Conservation (phyloP, 2,888 invertebrate species). For the Podotricha telesiphe region DNA sequence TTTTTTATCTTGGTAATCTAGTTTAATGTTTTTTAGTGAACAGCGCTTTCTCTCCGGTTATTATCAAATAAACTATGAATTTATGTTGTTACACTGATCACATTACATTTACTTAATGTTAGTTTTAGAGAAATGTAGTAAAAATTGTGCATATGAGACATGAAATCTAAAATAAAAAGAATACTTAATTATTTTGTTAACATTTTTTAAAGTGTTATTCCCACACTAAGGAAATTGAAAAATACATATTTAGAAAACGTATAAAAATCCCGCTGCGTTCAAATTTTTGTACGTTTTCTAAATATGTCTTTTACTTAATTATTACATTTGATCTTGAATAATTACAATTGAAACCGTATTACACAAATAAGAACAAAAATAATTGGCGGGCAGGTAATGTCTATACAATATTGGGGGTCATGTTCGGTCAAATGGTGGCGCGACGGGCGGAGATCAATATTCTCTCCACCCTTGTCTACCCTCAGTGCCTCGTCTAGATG, state of each 20-base stretch:
- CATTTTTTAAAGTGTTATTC: no score
- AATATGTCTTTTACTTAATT: not conserved
- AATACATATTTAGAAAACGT: no score
- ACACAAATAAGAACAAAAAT: not conserved
- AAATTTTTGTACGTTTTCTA: no score
- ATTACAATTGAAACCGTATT: not conserved
- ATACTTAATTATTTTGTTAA: no score
- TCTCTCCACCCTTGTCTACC: constrained; percentile 56
- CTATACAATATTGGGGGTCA: constrained; percentile 60
- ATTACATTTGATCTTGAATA: not conserved
- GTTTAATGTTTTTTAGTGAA: no score
- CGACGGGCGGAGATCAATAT: constrained; percentile 76
- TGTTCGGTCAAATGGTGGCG: constrained; percentile 77
- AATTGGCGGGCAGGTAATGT: constrained; percentile 23
- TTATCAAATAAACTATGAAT: no score
- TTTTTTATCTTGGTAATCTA: no score
- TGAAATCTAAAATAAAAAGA: not conserved
- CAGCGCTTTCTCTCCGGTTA: no score
- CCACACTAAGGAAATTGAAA: no score
- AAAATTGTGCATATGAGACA: not conserved
- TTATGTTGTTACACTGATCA: no score
- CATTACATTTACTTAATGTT: no score
- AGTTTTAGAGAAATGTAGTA: not conserved
- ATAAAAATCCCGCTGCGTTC: no score
- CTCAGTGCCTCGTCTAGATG: constrained; percentile 52